phyloP scores from a whole-genome alignment of 2,888 invertebrate genomes.

The Watsonalla binaria region DNA sequence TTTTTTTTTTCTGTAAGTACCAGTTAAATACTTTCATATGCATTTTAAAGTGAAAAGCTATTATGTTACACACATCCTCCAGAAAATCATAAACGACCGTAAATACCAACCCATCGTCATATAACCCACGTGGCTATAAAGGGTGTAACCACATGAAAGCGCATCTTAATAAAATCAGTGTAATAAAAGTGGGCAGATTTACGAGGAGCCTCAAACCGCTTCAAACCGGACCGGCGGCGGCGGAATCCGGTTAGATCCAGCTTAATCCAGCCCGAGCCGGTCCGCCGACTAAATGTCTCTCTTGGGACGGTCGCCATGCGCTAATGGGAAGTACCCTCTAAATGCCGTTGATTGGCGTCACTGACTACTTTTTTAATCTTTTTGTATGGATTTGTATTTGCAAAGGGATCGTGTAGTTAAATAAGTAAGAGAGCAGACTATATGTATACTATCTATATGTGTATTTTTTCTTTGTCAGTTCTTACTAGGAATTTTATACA shows the following conservation, averaged over 20 bases:
- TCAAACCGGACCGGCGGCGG: constrained; percentile 32
- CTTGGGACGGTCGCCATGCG: constrained; percentile 15
- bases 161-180: constrained; percentile 40
- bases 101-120: neutral
- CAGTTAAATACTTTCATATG: too few relatives aligned
- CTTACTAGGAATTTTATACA: too few relatives aligned
- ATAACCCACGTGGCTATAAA: constrained; percentile 7
- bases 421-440: too few relatives aligned
- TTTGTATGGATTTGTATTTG: neutral
- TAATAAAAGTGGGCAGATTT: constrained; percentile 49
- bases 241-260: constrained; percentile 29
- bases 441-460: too few relatives aligned
- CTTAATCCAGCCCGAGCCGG: constrained; percentile 21
- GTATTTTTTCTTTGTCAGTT: too few relatives aligned
- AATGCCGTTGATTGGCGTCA: constrained; percentile 4
- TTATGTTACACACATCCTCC: too few relatives aligned
- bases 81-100: too few relatives aligned
- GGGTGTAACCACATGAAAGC: constrained; percentile 20
- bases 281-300: constrained; percentile 19
- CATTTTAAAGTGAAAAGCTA: too few relatives aligned
- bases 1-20: too few relatives aligned
- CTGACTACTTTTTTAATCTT: neutral
- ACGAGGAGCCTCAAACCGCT: constrained; percentile 36
- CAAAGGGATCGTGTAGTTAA: neutral
- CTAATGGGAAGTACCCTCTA: constrained; percentile 15